Evolutionary conservation across 2,888 invertebrate species (phyloP).

Genomic region (Tryphoninae sp.): DNA sequence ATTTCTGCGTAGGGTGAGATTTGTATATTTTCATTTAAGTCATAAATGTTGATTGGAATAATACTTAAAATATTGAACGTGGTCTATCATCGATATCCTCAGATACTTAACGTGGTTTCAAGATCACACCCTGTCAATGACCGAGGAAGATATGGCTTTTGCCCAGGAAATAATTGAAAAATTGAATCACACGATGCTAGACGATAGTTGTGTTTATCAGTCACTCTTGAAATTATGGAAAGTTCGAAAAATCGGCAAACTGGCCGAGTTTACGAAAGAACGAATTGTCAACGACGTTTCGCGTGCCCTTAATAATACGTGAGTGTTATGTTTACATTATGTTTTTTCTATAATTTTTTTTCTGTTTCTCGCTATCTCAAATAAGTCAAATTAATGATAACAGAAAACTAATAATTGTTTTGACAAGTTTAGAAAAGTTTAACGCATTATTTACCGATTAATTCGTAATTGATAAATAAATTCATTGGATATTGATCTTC

Average conservation of each 20-base stretch:
- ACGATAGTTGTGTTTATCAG: slow-evolving; percentile 77
- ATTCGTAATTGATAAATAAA: not conserved
- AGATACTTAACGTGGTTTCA: slow-evolving; percentile 78
- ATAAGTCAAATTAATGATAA: not conserved
- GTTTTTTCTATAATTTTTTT: not conserved
- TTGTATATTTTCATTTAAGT: not conserved
- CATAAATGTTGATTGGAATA: too few species aligned
- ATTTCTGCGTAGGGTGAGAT: slow-evolving; percentile 79
- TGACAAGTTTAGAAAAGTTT: slow-evolving; percentile 6
- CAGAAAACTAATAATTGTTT: not conserved
- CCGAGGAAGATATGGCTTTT: slow-evolving; percentile 62
- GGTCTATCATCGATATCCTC: not conserved
- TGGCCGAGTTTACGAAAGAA: slow-evolving; percentile 69
- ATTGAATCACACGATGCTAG: slow-evolving; percentile 69
- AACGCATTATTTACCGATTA: too few species aligned
- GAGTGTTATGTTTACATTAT: slow-evolving; percentile 54
- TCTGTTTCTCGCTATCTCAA: not conserved
- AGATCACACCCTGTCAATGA: slow-evolving; percentile 61
- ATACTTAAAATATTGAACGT: not conserved
- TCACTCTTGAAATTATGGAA: slow-evolving; percentile 78
- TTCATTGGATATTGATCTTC: not conserved
- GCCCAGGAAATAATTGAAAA: slow-evolving; percentile 65
- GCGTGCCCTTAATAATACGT: slow-evolving; percentile 72
- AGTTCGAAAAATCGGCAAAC: slow-evolving; percentile 57
- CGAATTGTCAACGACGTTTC: slow-evolving; percentile 73